These are phyloP conservation scores for Thomomys bottae DNA, from an alignment of 2,113 vertebrate species.

Conservation along the genomic window DNA sequence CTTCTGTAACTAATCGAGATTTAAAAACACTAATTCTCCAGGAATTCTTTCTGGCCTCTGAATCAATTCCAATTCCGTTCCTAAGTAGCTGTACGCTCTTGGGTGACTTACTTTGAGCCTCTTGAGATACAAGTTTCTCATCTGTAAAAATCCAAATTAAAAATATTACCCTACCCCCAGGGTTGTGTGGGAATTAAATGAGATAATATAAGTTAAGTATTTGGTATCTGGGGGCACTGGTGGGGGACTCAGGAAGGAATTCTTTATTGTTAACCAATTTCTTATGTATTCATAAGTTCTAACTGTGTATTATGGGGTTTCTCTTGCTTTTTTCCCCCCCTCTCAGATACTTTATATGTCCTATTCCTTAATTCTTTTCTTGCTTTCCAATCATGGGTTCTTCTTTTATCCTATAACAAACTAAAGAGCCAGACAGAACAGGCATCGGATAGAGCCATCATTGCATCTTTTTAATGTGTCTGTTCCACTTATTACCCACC, in stretches of 20 bases:
- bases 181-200: slow-evolving; percentile 26
- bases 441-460: background rate
- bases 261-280: background rate
- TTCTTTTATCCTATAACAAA: background rate
- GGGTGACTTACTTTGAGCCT: slow-evolving; percentile 25
- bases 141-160: slow-evolving; percentile 31
- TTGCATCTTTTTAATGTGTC: background rate
- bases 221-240: no score
- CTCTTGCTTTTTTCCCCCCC: background rate
- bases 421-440: background rate
- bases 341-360: background rate
- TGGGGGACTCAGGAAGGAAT: background rate
- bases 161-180: background rate
- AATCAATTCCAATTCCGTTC: slow-evolving; percentile 46
- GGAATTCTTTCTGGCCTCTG: slow-evolving; percentile 47
- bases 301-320: background rate
- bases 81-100: background rate
- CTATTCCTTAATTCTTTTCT: background rate
- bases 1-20: slow-evolving; percentile 43
- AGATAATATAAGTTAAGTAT: slow-evolving; percentile 23
- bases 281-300: background rate
- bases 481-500: background rate
- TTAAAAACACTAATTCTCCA: slow-evolving; percentile 63
- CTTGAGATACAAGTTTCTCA: slow-evolving; percentile 21
- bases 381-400: background rate